Conservation (phyloP, 2,113 vertebrate species). For the Lucifuga dentata region DNA sequence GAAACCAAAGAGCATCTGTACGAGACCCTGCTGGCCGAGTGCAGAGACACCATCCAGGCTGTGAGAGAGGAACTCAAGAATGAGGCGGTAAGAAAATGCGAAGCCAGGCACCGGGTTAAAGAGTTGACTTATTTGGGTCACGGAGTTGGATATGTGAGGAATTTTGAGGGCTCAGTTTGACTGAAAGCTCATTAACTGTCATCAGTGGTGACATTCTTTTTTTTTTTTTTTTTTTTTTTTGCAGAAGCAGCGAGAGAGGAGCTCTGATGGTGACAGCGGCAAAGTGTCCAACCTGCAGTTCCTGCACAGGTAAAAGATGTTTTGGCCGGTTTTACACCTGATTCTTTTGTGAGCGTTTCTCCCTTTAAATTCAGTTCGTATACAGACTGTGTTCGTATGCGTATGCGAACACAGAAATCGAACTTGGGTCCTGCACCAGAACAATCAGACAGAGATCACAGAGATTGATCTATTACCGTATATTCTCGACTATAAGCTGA, state of each 20-base stretch:
- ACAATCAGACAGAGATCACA: no score
- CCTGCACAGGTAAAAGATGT: constrained; percentile 89
- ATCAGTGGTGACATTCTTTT: background rate
- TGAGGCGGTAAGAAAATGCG: constrained; percentile 91
- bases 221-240: no score
- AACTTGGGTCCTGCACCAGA: no score
- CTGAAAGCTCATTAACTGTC: background rate
- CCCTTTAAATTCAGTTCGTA: no score
- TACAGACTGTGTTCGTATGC: no score
- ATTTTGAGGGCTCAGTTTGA: background rate
- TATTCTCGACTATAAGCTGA: no score
- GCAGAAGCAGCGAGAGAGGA: constrained; percentile 93
- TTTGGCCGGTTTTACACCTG: no score
- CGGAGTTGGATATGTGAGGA: background rate
- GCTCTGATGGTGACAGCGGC: constrained; percentile 87
- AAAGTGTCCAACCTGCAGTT: constrained; percentile 97
- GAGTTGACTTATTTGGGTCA: background rate
- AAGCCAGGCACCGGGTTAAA: background rate
- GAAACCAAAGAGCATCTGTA: constrained; percentile 97
- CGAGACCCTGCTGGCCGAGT: constrained; percentile 95
- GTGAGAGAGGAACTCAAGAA: constrained; percentile 94
- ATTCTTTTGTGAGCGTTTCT: no score
- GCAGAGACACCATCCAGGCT: constrained; percentile 96
- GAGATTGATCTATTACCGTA: no score
- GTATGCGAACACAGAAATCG: no score